A percentile compares a stretch with the other conserved stretches of the same genome.
phyloP scores from a whole-genome alignment of 2,888 invertebrate species.

The Lucinisca nassula region DNA sequence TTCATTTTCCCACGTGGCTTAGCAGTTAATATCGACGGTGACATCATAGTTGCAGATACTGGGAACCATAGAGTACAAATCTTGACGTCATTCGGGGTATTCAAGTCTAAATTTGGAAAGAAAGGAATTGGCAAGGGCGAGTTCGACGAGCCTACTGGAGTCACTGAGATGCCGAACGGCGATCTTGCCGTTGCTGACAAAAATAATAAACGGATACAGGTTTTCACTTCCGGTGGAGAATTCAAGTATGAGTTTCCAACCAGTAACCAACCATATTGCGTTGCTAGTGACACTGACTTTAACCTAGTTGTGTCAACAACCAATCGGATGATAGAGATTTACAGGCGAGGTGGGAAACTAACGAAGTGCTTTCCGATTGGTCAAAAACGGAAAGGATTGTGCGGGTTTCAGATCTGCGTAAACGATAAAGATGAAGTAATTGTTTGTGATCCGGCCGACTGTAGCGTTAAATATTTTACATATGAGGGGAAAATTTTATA shows the following conservation, averaged over 20 bases:
- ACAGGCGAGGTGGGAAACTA: slow-evolving; percentile 75
- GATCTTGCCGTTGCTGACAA: slow-evolving; percentile 85
- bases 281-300: slow-evolving; percentile 78
- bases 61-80: slow-evolving; percentile 85
- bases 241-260: slow-evolving; percentile 79
- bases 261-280: slow-evolving; percentile 75
- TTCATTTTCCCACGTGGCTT: slow-evolving; percentile 85
- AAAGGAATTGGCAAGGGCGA: slow-evolving; percentile 77
- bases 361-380: slow-evolving; percentile 70
- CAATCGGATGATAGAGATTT: slow-evolving; percentile 76
- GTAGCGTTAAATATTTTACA: slow-evolving; percentile 77
- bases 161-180: slow-evolving; percentile 82
- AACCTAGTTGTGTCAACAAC: slow-evolving; percentile 81
- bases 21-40: slow-evolving; percentile 75
- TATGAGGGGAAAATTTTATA: slow-evolving; percentile 78
- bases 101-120: slow-evolving; percentile 77
- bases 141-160: slow-evolving; percentile 83
- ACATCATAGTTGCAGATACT: slow-evolving; percentile 84
- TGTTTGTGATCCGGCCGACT: slow-evolving; percentile 79
- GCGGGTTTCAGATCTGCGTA: slow-evolving; percentile 72
- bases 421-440: slow-evolving; percentile 81
- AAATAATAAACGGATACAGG: slow-evolving; percentile 83
- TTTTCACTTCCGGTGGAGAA: slow-evolving; percentile 74
- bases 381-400: slow-evolving; percentile 32
- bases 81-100: slow-evolving; percentile 81